Base-by-base conservation (phyloP, 2,113 vertebrate genomes). In the Ptychochromis oligacanthus region DNA sequence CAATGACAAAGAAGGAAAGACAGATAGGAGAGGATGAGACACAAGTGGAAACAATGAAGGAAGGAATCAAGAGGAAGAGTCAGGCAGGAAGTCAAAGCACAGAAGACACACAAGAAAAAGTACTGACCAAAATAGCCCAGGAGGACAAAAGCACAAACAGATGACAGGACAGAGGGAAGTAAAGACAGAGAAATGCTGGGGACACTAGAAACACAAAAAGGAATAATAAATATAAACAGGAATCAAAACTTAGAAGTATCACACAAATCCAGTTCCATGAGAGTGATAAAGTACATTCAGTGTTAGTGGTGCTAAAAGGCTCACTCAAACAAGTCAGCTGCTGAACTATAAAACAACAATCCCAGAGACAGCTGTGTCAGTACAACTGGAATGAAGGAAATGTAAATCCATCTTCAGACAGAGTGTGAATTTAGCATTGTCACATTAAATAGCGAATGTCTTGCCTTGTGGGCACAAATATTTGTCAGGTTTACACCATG, bases 401-500 rank as follows among this genome's bases (percentile, higher is more conserved):
- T 5, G 31, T 34, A 43, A 43, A 67, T 49, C 22, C 22, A 28
- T 67, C 40, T 67, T 67, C 64, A 70, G 24, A 49, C 64, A 70
- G 64, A 26, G 9, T 49, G 0, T 67, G 22, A 70, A 18, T 20
- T 18, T 0, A 49, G 40, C 64, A 7, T 70, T 65, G 0, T 0
- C 22, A 36, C 4, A 34, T 3, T 34, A 67, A 67, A 70, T 49
- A n/a, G n/a, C n/a, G n/a, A n/a, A n/a, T n/a, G 28, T 31, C 28
- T 31, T 31, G 28, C 28, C 28, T 31, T 31, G 28, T 31, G 28
- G 22, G 2, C 40, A 20, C 4, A 49, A 28, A 2, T 17, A 49
- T 67, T 26, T 40, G 3, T 0, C 22, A 40, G 4, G 0, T 40
- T 65, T 65, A 40, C 36, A 65, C 1, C 61, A 12, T 9, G 2